Base-by-base conservation (phyloP, 2,888 invertebrate genomes). In the Pyrrhia umbra region DNA sequence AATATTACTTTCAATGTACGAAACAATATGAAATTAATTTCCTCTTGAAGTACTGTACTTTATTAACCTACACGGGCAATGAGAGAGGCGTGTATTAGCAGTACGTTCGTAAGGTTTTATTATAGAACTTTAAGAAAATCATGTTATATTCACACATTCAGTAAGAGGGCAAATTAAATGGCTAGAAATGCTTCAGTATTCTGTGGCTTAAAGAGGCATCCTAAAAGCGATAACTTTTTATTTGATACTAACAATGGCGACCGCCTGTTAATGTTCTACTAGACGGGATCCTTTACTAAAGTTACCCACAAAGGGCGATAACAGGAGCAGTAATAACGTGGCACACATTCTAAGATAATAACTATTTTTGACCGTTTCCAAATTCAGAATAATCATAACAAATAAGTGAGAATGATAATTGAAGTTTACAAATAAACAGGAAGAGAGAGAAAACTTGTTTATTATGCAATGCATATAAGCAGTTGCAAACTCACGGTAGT, bases 141-240 rank as follows among this genome's bases (percentile, higher is more conserved):
- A 6, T 16, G 18, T 15, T 37, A 56, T 55, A 54, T 49, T 51
- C 13, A 25, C 43, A 18, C 49, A 10, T 6, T 25, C 15, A 13
- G 16, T 30, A 52, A 49, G 23, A 57, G 23, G 47, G 47, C 47
- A 6, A 27, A n/a, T 45, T 5, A 54, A 74, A 50, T 58, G 46
- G 30, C 61, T 69, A 27, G 15, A 30, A 68, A 61, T 59, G 54
- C 30, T 59, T 60, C 37, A 59, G 49, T 61, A 63, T 58, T 59
- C 61, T 62, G 49, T 52, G 56, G 49, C 45, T 60, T 57, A 49
- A 63, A 65, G 37, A 57, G 64, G 40, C 52, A 66, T 61, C 42
- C 39, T 60, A 59, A 61, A 75, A 58, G 67, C 40, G 47, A 70
- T 77, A 65, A 77, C 46, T 67, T 77, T 77, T 77, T 77, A 77